Evolutionary conservation across 2,797 vertebrate species (phyloP), one percentile per base, ranked within the genome.

Genomic region (Aplochiton taeniatus): DNA sequence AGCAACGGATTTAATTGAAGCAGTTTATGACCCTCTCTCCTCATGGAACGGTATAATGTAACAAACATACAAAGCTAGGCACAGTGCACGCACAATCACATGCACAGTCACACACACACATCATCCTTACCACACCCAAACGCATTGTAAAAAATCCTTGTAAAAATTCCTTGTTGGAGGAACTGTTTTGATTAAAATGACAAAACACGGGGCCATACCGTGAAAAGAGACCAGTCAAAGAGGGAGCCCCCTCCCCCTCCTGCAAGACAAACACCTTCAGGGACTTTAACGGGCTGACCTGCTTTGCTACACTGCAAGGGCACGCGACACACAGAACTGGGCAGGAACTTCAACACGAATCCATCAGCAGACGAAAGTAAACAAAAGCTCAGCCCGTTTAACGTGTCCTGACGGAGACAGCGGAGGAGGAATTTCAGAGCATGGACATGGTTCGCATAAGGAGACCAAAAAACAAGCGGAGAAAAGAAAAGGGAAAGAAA

Each of bases 341-440:
- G 56, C 42, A 1, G 1, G 18, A 31, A 58, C 65, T 63, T 76
- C 70, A 72, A 68, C 80, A 76, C 69, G 78, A 66, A 74, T 79
- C 77, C 73, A 68, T 78, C 72, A 70, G 54, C 72, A 70, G 54
- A 16, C 61, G 17, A 47, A 61, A 62, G 65, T 67, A 70, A 79
- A 78, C 68, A 71, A 74, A 65, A 69, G 45, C 65, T 62, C 2
- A 72, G 69, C 69, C 41, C 63, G 58, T 57, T 20, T 0, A 70
- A 51, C 19, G 4, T 71, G 72, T 63, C 61, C 56, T 58, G 70
- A 68, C 69, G 64, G 70, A 76, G 54, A 52, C 67, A 46, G 1
- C 6, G 47, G 55, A 48, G 64, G 48, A 42, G 59, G 60, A 42
- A 68, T 69, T 72, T 67, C 46, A 64, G 50, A 63, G 58, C 20